A percentile compares a stretch with the other conserved stretches of the same genome.
Conservation (phyloP, 2,888 invertebrate species). For the Melolontha melolontha region DNA sequence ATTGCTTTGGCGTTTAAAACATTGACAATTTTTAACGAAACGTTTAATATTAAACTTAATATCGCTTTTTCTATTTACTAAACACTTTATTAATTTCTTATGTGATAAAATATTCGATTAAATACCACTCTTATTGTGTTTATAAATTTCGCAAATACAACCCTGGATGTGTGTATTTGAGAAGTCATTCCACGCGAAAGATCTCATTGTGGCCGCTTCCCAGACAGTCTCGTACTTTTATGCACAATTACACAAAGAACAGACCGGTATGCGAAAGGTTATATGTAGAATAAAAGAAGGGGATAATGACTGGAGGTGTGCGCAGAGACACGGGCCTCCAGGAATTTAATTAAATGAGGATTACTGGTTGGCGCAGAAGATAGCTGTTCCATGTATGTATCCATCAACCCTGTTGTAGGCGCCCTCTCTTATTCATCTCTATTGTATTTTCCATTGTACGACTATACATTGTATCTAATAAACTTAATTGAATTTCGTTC, state of each 20-base stretch:
- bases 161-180: constrained; percentile 50
- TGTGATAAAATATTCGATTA: no score
- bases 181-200: constrained; percentile 61
- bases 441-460: constrained; percentile 28
- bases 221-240: constrained; percentile 59
- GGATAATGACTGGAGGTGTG: constrained; percentile 63
- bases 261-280: constrained; percentile 65
- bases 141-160: background rate
- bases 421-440: constrained; percentile 23
- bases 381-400: constrained; percentile 29
- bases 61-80: no score
- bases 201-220: constrained; percentile 59
- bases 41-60: no score
- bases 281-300: constrained; percentile 65
- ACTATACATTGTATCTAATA: constrained; percentile 34
- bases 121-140: no score
- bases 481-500: constrained; percentile 35
- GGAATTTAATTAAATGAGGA: constrained; percentile 66
- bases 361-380: constrained; percentile 55
- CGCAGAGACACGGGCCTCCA: constrained; percentile 56
- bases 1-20: no score
- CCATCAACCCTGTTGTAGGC: constrained; percentile 13
- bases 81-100: no score
- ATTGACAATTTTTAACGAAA: no score
- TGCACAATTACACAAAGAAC: constrained; percentile 63